phyloP scores from a whole-genome alignment of 2,797 vertebrate species.

The Petrocephalus schoutedeni region DNA sequence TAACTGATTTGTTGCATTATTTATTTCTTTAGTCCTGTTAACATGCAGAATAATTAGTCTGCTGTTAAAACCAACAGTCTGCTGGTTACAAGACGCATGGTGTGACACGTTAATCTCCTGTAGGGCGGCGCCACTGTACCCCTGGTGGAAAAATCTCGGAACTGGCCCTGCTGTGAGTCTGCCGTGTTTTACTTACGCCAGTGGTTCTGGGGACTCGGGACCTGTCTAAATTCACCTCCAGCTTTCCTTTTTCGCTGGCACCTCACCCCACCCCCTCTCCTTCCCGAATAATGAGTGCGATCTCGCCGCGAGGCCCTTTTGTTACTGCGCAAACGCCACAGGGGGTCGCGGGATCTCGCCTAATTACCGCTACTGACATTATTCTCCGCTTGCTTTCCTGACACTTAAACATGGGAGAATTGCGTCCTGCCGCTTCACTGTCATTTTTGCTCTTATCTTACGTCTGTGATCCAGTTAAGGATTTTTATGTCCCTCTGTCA shows the following conservation, averaged over 20 bases:
- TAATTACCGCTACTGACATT: not conserved
- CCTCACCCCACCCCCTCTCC: not conserved
- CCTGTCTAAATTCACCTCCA: not conserved
- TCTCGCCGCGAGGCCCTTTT: not conserved
- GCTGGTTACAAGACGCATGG: not conserved
- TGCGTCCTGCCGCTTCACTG: not conserved
- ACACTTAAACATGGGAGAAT: not conserved
- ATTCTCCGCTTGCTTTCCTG: not conserved
- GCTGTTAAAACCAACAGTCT: not conserved
- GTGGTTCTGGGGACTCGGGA: not conserved
- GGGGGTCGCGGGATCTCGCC: not conserved
- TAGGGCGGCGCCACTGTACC: not conserved
- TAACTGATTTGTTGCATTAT: not conserved
- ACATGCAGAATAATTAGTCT: not conserved
- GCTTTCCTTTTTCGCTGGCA: not conserved
- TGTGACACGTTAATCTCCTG: not conserved
- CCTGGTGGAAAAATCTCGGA: not conserved
- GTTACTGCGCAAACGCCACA: not conserved
- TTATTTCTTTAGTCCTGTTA: not conserved
- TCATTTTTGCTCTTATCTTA: slow-evolving; percentile 32
- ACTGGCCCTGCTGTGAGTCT: not conserved
- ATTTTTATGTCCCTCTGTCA: slow-evolving; percentile 31
- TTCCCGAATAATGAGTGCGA: not conserved
- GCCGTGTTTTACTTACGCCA: not conserved
- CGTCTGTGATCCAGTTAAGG: slow-evolving; percentile 27